These are phyloP conservation scores for Apamea monoglypha DNA, from an alignment of 2,888 invertebrate species.

Conservation along the genomic window DNA sequence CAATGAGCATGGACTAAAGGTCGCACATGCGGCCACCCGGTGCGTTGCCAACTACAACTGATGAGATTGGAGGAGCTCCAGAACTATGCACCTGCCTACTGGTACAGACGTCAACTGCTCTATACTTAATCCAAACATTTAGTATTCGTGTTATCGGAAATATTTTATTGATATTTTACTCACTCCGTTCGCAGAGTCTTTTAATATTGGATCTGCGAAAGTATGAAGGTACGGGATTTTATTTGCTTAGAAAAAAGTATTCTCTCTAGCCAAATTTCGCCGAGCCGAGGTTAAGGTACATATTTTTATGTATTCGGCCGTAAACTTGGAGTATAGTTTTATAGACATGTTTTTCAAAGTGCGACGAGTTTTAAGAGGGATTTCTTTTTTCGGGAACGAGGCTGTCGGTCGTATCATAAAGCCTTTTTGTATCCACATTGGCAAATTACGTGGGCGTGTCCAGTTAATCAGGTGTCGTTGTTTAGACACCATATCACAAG, in stretches of 20 bases:
- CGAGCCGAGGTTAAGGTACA: constrained; percentile 70
- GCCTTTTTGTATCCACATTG: constrained; percentile 58
- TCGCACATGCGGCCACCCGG: constrained; percentile 83
- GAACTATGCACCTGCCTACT: constrained; percentile 71
- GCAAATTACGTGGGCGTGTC: constrained; percentile 67
- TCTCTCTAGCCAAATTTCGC: constrained; percentile 74
- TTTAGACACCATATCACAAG: constrained; percentile 86
- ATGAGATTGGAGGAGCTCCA: constrained; percentile 82
- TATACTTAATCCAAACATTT: constrained; percentile 39
- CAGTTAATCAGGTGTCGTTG: constrained; percentile 83
- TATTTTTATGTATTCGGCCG: constrained; percentile 78
- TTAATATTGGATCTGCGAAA: constrained; percentile 62
- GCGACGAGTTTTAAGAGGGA: constrained; percentile 74
- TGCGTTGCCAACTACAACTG: constrained; percentile 79
- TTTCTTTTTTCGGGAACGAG: constrained; percentile 71
- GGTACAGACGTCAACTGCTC: constrained; percentile 31
- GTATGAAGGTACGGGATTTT: constrained; percentile 69
- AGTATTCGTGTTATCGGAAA: constrained; percentile 36
- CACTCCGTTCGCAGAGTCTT: constrained; percentile 34
- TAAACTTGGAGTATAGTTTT: constrained; percentile 81
- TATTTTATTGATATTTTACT: constrained; percentile 43
- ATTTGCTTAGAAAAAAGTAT: constrained; percentile 68
- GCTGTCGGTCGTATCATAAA: constrained; percentile 62
- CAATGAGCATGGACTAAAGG: constrained; percentile 80
- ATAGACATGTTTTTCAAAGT: constrained; percentile 79